Evolutionary conservation across 2,113 vertebrate species (phyloP).

Genomic region (Chlamydotis undulata): DNA sequence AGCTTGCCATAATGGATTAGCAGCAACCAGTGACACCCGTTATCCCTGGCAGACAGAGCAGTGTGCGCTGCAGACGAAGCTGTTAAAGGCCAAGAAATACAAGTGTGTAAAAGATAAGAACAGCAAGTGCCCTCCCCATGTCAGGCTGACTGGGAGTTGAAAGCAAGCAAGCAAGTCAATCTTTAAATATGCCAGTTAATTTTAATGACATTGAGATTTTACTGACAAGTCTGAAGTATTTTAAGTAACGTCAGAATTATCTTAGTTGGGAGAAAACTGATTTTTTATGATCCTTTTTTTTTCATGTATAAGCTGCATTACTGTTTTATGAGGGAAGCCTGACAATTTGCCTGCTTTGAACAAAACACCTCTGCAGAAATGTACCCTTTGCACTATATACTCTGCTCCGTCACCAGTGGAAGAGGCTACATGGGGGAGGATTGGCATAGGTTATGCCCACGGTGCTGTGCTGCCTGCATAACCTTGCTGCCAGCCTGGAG

Average conservation of each 20-base stretch:
- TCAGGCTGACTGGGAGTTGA: constrained; percentile 57
- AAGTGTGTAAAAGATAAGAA: constrained; percentile 55
- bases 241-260: constrained; percentile 60
- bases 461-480: rapidly evolving
- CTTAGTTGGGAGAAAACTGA: constrained; percentile 39
- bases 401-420: not conserved
- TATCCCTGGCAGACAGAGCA: constrained; percentile 47
- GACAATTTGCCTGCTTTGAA: constrained; percentile 33
- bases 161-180: constrained; percentile 62
- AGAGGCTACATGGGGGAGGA: not conserved
- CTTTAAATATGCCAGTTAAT: constrained; percentile 69
- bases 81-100: constrained; percentile 16
- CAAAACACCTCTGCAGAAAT: not conserved
- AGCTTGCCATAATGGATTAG: constrained; percentile 63
- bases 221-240: constrained; percentile 70
- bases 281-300: constrained; percentile 35
- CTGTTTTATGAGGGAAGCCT: constrained; percentile 47
- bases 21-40: constrained; percentile 36
- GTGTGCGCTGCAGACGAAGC: not conserved
- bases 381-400: not conserved
- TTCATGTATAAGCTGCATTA: constrained; percentile 2
- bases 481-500: not conserved
- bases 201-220: constrained; percentile 58
- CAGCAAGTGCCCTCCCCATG: constrained; percentile 50
- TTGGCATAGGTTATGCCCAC: rapidly evolving